Evolutionary conservation across 2,113 vertebrate genomes (phyloP).

Genomic region (Taxidea taxus): DNA sequence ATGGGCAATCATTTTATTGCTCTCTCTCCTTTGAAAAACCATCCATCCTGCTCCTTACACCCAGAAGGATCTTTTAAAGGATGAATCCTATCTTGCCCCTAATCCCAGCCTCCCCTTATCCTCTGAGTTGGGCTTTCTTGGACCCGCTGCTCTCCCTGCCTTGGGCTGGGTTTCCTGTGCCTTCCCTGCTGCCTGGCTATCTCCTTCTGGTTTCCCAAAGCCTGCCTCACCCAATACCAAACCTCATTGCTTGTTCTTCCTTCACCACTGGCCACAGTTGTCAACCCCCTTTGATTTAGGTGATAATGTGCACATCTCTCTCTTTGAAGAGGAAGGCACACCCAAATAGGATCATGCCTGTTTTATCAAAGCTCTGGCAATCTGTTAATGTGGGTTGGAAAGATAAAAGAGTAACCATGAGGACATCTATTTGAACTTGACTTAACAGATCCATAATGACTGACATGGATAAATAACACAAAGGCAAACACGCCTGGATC

Average conservation of each 20-base stretch:
- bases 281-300: not conserved
- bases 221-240: not conserved
- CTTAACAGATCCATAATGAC: not conserved
- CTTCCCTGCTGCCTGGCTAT: not conserved
- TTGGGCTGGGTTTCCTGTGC: not conserved
- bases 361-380: not conserved
- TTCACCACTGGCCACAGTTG: not conserved
- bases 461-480: not conserved
- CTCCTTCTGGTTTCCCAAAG: too few relatives aligned
- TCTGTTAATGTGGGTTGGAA: not conserved
- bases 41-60: not conserved
- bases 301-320: not conserved
- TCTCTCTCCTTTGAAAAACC: not conserved
- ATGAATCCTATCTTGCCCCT: not conserved
- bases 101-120: not conserved
- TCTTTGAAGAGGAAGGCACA: not conserved
- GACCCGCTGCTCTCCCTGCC: not conserved
- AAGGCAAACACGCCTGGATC: not conserved
- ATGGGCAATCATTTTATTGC: not conserved
- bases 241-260: not conserved
- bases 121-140: not conserved
- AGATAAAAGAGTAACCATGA: not conserved
- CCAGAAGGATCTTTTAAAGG: not conserved
- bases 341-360: not conserved
- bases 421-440: not conserved